Evolutionary conservation across 2,113 vertebrate species (phyloP), one percentile per base, ranked within the genome.

Genomic region (Scopus umbretta): DNA sequence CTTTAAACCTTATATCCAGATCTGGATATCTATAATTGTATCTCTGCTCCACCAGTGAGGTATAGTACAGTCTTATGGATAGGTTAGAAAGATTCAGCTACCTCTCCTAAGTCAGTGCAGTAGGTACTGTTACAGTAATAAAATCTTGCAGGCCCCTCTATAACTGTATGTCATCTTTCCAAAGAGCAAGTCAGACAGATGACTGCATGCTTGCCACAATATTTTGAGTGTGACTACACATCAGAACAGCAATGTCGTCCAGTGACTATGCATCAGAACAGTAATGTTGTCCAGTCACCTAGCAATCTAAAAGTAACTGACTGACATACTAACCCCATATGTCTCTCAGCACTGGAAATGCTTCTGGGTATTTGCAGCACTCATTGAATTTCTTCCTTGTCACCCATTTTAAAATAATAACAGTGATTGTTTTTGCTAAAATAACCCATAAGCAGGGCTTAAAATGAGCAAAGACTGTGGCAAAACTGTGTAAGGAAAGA

Each of bases 11-110:
- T 73, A 81, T 10, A 61, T 7, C 14, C 36, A 49, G 79, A 65
- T 94, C 89, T 76, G 0, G 0, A 16, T 92, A 94, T 87, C 91
- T 95, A 32, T 95, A 94, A 95, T 95, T 94, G 63, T 72, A 95
- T 95, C 92, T 96, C 70, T 90, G 34, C 38, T 89, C 27, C 49
- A 58, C 40, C 50, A 45, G 25, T 76, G 86, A 97, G 26, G 79
- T 76, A 79, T 45, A 22, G 27, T 4, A 7, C 20, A 38, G 36
- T 38, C 27, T 45, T 84, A 3, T 3, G 50, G 49, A 16, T 50
- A 72, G 32, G 20, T 75, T 58, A 38, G 58, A 75, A 72, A 84
- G 47, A 45, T 79, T 49, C 61, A 81, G 2, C 22, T 62, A 2
- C 53, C 23, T 76, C 32, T 96, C 29, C 66, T 32, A 47, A 56